These are phyloP conservation scores for Indri indri DNA, from an alignment of 2,113 vertebrate genomes.

Conservation along the genomic window DNA sequence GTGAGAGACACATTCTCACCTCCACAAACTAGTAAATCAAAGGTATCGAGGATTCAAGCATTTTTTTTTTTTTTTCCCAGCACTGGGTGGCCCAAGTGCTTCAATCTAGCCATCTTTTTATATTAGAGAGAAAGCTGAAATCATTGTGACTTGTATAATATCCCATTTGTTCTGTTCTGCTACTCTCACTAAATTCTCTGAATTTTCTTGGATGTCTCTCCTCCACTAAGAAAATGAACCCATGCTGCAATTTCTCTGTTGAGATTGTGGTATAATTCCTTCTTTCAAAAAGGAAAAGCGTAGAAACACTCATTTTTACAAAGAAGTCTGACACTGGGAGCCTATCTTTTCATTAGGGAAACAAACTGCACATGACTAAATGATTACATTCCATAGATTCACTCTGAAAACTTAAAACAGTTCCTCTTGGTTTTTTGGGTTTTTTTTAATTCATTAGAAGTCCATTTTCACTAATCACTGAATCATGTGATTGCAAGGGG, in stretches of 20 bases:
- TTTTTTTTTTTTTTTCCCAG: conserved; percentile 72
- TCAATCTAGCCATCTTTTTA: conserved; percentile 71
- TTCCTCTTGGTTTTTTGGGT: background rate
- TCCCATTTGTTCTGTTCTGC: conserved; percentile 60
- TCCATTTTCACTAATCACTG: background rate
- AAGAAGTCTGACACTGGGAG: background rate
- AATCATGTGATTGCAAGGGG: background rate
- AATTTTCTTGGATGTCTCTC: conserved; percentile 41
- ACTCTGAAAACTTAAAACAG: background rate
- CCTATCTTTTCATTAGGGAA: background rate
- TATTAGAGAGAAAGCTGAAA: conserved; percentile 61
- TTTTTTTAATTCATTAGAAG: background rate
- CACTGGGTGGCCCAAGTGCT: conserved; percentile 66
- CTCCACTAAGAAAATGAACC: conserved; percentile 17
- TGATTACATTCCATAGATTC: background rate
- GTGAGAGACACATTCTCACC: conserved; percentile 76
- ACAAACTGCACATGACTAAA: background rate
- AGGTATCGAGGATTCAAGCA: conserved; percentile 65
- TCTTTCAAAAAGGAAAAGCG: background rate
- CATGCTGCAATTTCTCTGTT: background rate
- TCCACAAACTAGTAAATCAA: conserved; percentile 76
- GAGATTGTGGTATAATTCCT: background rate
- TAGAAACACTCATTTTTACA: background rate
- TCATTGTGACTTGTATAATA: background rate
- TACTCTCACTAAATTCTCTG: conserved; percentile 36